phyloP scores from a whole-genome alignment of 2,888 invertebrate species.

The Peribatodes rhomboidaria region DNA sequence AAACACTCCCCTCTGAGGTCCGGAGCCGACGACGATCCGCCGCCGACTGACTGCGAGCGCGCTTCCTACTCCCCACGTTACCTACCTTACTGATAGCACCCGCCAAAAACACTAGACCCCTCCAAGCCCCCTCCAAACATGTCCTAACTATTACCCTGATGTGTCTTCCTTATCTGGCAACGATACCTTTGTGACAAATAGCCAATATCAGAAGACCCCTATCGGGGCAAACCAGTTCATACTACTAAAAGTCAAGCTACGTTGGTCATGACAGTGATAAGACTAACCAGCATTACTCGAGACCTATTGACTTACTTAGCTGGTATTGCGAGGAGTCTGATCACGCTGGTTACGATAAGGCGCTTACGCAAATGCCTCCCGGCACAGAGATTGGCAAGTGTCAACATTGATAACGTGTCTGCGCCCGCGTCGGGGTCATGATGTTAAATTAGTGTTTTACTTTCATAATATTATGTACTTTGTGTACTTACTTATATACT shows the following conservation, averaged over 20 bases:
- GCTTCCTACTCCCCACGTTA: constrained; percentile 69
- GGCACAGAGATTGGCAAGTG: constrained; percentile 72
- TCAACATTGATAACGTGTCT: constrained; percentile 78
- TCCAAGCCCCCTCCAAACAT: constrained; percentile 36
- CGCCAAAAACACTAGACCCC: constrained; percentile 58
- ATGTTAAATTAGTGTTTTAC: constrained; percentile 61
- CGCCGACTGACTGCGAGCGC: constrained; percentile 71
- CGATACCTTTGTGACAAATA: background rate
- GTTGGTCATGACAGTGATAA: constrained; percentile 34
- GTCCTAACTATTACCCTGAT: constrained; percentile 12
- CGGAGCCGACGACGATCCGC: constrained; percentile 77
- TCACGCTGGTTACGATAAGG: constrained; percentile 53
- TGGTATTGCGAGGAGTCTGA: background rate
- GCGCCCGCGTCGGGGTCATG: constrained; percentile 68
- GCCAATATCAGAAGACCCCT: constrained; percentile 1
- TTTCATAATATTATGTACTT: constrained; percentile 41
- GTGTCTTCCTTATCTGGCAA: constrained; percentile 50
- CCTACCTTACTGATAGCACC: constrained; percentile 69
- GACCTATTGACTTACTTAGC: background rate
- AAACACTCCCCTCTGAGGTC: constrained; percentile 58
- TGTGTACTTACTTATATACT: no score
- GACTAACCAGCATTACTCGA: constrained; percentile 15
- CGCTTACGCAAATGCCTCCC: constrained; percentile 83
- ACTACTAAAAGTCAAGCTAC: background rate
- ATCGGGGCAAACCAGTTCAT: constrained; percentile 45